A percentile compares a stretch with the other conserved stretches of the same genome.
Conservation (phyloP, 2,888 invertebrate genomes). For the Baccha elongata region DNA sequence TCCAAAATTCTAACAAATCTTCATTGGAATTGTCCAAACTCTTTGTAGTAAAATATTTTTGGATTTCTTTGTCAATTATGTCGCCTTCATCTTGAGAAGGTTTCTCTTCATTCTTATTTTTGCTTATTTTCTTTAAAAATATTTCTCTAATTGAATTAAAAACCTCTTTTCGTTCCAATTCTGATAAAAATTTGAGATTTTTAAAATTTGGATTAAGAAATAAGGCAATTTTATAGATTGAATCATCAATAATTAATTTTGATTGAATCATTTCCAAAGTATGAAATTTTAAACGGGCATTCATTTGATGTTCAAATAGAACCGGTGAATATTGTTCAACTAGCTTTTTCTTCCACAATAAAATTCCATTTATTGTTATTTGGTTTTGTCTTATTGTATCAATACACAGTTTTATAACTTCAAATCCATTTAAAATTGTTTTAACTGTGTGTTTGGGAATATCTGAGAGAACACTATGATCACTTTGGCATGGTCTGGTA, state of each 20-base stretch:
- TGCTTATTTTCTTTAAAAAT: slow-evolving; percentile 16
- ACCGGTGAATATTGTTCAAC: slow-evolving; percentile 58
- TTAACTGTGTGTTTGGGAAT: slow-evolving; percentile 55
- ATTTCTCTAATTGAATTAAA: slow-evolving; percentile 48
- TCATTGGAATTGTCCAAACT: slow-evolving; percentile 58
- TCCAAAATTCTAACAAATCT: slow-evolving; percentile 55
- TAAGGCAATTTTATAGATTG: slow-evolving; percentile 63
- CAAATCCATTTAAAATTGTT: slow-evolving; percentile 51
- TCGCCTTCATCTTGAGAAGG: slow-evolving; percentile 5
- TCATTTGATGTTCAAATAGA: slow-evolving; percentile 48
- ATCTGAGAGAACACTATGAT: slow-evolving; percentile 51
- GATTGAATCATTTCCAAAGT: slow-evolving; percentile 45
- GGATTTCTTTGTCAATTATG: slow-evolving; percentile 45
- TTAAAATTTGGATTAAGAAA: slow-evolving; percentile 63
- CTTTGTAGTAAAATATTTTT: slow-evolving; percentile 43
- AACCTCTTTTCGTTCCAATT: slow-evolving; percentile 45
- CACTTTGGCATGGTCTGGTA: slow-evolving; percentile 49
- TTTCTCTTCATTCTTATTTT: background rate
- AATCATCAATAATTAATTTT: slow-evolving; percentile 34
- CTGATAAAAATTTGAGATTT: slow-evolving; percentile 53
- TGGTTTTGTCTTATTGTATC: slow-evolving; percentile 61
- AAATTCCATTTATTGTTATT: slow-evolving; percentile 52
- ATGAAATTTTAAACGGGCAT: slow-evolving; percentile 55
- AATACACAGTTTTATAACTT: slow-evolving; percentile 51
- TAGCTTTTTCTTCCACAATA: slow-evolving; percentile 60